Evolutionary conservation across 2,113 vertebrate species (phyloP).

Genomic region (Scomber colias): DNA sequence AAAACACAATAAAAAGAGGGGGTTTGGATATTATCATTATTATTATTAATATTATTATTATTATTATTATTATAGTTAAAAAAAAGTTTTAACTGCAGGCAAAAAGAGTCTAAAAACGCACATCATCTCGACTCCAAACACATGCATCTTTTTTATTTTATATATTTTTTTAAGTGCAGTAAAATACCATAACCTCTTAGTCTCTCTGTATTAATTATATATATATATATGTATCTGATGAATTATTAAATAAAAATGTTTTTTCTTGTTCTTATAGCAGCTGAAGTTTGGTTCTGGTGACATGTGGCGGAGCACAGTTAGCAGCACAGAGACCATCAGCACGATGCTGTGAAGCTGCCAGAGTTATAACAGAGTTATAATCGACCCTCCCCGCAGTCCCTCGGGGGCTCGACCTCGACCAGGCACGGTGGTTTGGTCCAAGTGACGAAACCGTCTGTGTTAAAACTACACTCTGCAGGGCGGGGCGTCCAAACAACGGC

Average conservation of each 20-base stretch:
- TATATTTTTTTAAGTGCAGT: constrained; percentile 69
- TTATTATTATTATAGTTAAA: constrained; percentile 1
- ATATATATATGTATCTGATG: constrained; percentile 33
- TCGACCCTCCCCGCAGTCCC: background rate
- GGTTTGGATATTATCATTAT: background rate
- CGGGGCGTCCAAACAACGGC: background rate
- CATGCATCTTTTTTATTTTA: constrained; percentile 15
- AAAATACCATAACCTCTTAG: constrained; percentile 56
- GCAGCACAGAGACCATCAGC: constrained; percentile 24
- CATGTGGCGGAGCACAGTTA: constrained; percentile 33
- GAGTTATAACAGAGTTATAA: background rate
- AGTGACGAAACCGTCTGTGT: constrained; percentile 49
- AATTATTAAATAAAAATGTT: constrained; percentile 45
- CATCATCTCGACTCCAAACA: constrained; percentile 32
- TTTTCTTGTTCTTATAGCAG: constrained; percentile 57
- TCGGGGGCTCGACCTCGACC: constrained; percentile 17
- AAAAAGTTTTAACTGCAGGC: constrained; percentile 21
- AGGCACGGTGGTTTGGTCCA: constrained; percentile 81
- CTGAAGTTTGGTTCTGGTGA: constrained; percentile 60
- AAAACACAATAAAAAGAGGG: background rate
- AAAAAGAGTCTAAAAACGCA: constrained; percentile 4
- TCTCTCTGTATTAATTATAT: constrained; percentile 42
- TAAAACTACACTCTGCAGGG: background rate
- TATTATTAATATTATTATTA: too few species aligned
- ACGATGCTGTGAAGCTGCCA: constrained; percentile 2